Conservation (phyloP, 64 coral and sea anemone genomes). For the Catalaphyllia jardinei region DNA sequence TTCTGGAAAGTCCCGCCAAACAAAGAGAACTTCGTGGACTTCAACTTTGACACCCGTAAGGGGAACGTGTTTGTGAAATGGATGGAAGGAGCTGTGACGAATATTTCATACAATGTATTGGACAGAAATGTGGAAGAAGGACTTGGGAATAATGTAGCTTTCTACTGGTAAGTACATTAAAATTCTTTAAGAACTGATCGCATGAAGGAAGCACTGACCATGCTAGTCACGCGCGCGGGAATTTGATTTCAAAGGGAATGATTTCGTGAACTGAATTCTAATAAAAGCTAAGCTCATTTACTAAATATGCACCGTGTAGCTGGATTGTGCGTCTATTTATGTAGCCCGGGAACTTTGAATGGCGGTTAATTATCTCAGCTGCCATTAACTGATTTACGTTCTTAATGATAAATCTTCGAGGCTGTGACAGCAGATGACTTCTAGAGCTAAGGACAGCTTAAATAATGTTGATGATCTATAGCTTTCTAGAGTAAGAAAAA, state of each 20-base stretch:
- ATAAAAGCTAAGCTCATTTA: too few species aligned
- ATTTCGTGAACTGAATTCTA: too few species aligned
- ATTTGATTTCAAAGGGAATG: not conserved
- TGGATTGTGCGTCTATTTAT: not conserved
- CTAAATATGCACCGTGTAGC: not conserved
- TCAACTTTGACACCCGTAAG: constrained; percentile 88
- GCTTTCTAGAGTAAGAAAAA: too few species aligned
- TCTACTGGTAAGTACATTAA: constrained; percentile 85
- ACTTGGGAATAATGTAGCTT: constrained; percentile 79
- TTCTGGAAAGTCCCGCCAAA: constrained; percentile 87
- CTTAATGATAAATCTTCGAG: too few species aligned
- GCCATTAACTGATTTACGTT: too few species aligned
- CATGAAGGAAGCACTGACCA: not conserved
- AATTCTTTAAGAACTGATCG: not conserved
- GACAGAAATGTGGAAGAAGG: constrained; percentile 93
- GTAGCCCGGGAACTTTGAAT: too few species aligned
- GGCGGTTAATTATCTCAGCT: too few species aligned
- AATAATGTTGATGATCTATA: too few species aligned
- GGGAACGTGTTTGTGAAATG: constrained; percentile 82
- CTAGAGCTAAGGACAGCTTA: too few species aligned
- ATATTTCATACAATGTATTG: constrained; percentile 97
- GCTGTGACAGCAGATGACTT: too few species aligned
- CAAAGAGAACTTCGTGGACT: constrained; percentile 63
- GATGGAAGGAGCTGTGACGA: constrained; percentile 98
- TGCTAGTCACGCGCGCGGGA: not conserved